Conservation (phyloP, 2,113 vertebrate genomes). For the Muntiacus reevesi region DNA sequence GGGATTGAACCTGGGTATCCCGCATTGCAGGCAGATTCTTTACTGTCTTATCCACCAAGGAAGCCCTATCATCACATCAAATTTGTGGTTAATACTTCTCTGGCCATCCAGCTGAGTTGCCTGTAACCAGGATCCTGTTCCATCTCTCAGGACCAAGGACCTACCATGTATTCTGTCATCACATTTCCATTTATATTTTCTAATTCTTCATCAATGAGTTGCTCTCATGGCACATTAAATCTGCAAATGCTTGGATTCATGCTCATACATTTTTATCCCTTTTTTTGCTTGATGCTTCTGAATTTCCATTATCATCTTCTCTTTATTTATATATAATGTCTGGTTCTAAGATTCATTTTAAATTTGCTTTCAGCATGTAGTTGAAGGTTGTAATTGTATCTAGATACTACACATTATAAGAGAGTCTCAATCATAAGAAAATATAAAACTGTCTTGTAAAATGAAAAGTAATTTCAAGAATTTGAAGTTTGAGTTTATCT, state of each 20-base stretch:
- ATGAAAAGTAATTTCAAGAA: slow-evolving; percentile 20
- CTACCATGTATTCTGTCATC: neutral
- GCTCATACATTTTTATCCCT: neutral
- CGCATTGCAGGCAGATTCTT: neutral
- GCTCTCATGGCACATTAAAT: neutral
- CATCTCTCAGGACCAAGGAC: neutral
- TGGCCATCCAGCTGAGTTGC: neutral
- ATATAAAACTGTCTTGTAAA: slow-evolving; percentile 5
- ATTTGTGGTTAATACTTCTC: neutral
- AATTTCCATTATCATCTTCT: neutral
- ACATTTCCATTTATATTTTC: neutral
- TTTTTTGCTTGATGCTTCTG: neutral
- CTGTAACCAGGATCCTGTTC: neutral
- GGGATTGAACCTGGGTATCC: neutral
- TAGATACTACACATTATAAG: neutral
- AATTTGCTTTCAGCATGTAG: neutral
- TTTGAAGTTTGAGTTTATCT: slow-evolving; percentile 17
- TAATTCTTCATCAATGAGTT: neutral
- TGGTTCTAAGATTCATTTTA: neutral
- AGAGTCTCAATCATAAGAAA: neutral
- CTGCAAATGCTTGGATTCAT: neutral
- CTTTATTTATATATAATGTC: neutral
- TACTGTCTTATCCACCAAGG: neutral
- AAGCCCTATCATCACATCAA: neutral
- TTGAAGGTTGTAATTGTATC: neutral